Conservation (phyloP, 2,888 invertebrate species). For the Drosophila pegasa region DNA sequence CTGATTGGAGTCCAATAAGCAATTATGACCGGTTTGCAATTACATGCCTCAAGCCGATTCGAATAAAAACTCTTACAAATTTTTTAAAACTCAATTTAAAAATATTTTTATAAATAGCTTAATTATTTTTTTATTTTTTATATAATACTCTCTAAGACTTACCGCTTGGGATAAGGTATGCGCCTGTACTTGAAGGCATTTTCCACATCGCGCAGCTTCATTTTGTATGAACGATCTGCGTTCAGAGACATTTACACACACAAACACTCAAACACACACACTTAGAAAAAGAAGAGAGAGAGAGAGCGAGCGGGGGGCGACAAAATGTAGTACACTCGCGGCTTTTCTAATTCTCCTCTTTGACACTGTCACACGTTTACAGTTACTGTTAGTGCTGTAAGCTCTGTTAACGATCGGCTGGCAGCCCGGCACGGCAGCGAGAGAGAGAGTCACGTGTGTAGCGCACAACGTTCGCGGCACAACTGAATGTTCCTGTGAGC, state of each 20-base stretch:
- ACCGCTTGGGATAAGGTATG: constrained; percentile 85
- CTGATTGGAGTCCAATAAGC: constrained; percentile 35
- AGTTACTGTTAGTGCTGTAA: constrained; percentile 37
- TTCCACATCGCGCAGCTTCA: constrained; percentile 84
- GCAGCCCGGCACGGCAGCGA: constrained; percentile 31
- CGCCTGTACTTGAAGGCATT: constrained; percentile 84
- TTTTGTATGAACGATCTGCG: constrained; percentile 79
- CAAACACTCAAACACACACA: constrained; percentile 18
- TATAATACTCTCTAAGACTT: constrained; percentile 54
- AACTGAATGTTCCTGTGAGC: constrained; percentile 82
- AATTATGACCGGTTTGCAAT: constrained; percentile 70
- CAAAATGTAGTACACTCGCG: constrained; percentile 7
- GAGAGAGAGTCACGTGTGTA: constrained; percentile 77
- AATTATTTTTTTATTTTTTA: not conserved
- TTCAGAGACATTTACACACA: constrained; percentile 59
- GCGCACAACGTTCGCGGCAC: constrained; percentile 83
- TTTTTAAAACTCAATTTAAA: not conserved
- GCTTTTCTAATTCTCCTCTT: constrained; percentile 39
- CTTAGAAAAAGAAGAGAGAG: not conserved
- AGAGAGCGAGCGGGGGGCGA: not conserved
- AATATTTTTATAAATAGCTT: not conserved
- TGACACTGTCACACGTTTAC: constrained; percentile 33
- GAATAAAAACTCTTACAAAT: not conserved
- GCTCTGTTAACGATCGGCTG: constrained; percentile 20
- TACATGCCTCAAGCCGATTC: constrained; percentile 13